Evolutionary conservation across 2,888 invertebrate species (phyloP).

Genomic region (Diachrysia chrysitis): DNA sequence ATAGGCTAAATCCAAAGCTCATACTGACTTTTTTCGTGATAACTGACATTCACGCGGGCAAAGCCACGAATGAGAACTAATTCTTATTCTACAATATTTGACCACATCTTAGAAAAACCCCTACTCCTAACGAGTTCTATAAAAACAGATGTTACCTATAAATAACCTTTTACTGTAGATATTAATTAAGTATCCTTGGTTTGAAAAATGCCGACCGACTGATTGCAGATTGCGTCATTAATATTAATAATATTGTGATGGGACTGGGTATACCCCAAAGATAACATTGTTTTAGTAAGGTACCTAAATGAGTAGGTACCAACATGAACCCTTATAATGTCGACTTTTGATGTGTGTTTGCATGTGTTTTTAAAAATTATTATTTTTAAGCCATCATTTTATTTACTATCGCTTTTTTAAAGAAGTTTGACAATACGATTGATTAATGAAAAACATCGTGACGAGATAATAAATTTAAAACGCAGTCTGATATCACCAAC

Average conservation of each 20-base stretch:
- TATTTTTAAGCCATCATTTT: too few relatives aligned
- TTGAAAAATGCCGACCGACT: background rate
- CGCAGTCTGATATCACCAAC: too few relatives aligned
- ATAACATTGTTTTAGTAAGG: background rate
- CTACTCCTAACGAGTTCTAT: background rate
- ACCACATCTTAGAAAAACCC: background rate
- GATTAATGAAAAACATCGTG: too few relatives aligned
- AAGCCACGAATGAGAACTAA: background rate
- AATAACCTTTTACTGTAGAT: slow-evolving; percentile 1
- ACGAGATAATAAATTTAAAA: too few relatives aligned
- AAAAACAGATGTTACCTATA: background rate
- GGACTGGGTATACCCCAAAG: slow-evolving; percentile 2
- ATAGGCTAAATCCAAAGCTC: too few relatives aligned
- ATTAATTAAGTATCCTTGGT: too few relatives aligned
- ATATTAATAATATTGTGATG: background rate
- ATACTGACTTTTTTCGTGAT: too few relatives aligned
- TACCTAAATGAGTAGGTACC: background rate
- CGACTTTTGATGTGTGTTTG: too few relatives aligned
- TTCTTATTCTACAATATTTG: background rate
- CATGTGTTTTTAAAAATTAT: too few relatives aligned
- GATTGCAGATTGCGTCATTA: background rate
- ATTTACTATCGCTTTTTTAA: too few relatives aligned
- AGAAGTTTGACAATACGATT: too few relatives aligned
- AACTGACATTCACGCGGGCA: background rate
- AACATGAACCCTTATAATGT: background rate